Base-by-base conservation (phyloP, 92 coral and sea anemone species). In the Paragorgia papillata region DNA sequence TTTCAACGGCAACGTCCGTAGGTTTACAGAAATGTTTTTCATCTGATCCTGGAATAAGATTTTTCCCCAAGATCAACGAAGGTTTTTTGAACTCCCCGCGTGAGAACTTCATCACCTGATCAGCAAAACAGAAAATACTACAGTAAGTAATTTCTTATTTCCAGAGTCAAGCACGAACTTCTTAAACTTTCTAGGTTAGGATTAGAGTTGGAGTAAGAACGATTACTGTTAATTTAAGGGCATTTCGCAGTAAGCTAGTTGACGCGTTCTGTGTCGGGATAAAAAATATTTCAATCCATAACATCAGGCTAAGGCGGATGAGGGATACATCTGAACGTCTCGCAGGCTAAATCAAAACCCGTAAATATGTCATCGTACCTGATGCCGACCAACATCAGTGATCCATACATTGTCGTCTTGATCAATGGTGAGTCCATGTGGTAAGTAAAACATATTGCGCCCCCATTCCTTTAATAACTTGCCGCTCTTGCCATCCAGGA, bases 321-420 rank as follows among this genome's bases (percentile, higher is more conserved):
- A n/a, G n/a, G n/a, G n/a, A n/a, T n/a, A n/a, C n/a, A n/a, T n/a
- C n/a, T n/a, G n/a, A n/a, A n/a, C n/a, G n/a, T n/a, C n/a, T n/a
- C n/a, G n/a, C n/a, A n/a, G n/a, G n/a, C n/a, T n/a, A n/a, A n/a
- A n/a, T n/a, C n/a, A n/a, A n/a, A n/a, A n/a, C n/a, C n/a, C n/a
- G n/a, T n/a, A n/a, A n/a, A n/a, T n/a, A n/a, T n/a, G n/a, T n/a
- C n/a, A 65, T 30, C 67, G 0, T 66, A 93, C 97, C 90, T 94
- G 98, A 73, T 94, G 98, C 74, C 82, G 34, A 24, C 90, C 98
- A 6, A 94, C 98, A 70, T 94, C 98, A 15, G 98, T 90, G 37
- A 91, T 58, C 98, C 98, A 94, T 31, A 86, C 34, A 84, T 91
- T 94, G 51, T 83, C 89, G 46, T 90, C 33, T 56, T 82, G 84